These are phyloP conservation scores for Aspidiotus destructor DNA, from an alignment of 2,888 invertebrate genomes.

Conservation along the genomic window DNA sequence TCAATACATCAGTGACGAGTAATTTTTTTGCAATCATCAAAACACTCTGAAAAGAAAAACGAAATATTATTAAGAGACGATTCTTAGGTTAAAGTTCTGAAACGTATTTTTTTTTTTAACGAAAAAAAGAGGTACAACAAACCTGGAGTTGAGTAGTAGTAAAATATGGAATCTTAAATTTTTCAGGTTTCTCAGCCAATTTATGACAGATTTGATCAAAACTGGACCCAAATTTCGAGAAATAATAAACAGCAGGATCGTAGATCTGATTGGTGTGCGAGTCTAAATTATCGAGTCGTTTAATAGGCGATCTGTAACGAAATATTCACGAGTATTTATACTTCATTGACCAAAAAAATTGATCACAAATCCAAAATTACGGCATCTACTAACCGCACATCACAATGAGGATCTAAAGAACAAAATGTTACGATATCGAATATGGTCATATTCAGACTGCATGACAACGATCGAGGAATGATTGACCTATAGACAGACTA, in stretches of 20 bases:
- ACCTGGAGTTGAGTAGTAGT: slow-evolving; percentile 60
- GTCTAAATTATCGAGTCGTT: slow-evolving; percentile 15
- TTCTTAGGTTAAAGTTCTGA: too few species aligned
- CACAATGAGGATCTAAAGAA: slow-evolving; percentile 39
- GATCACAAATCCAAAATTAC: not conserved
- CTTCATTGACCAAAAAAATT: too few species aligned
- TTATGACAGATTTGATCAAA: slow-evolving; percentile 82
- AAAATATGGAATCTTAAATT: slow-evolving; percentile 56
- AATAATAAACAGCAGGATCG: slow-evolving; percentile 58
- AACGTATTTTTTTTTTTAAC: too few species aligned
- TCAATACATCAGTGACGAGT: slow-evolving; percentile 70
- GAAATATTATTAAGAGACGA: slow-evolving; percentile 3
- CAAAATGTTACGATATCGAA: slow-evolving; percentile 39
- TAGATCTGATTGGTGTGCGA: slow-evolving; percentile 15
- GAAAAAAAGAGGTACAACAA: not conserved
- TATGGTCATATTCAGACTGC: slow-evolving; percentile 59
- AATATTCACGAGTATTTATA: not conserved
- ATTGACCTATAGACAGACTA: slow-evolving; percentile 56
- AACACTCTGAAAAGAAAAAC: slow-evolving; percentile 33
- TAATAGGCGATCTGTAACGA: slow-evolving; percentile 16
- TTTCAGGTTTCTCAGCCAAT: slow-evolving; percentile 56
- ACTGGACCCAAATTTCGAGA: slow-evolving; percentile 83
- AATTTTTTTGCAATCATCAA: slow-evolving; percentile 65
- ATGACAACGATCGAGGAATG: slow-evolving; percentile 82
- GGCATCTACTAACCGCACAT: slow-evolving; percentile 37